A percentile compares a stretch with the other conserved stretches of the same genome.
Conservation (phyloP, 2,888 invertebrate genomes). For the Cephus runcator region DNA sequence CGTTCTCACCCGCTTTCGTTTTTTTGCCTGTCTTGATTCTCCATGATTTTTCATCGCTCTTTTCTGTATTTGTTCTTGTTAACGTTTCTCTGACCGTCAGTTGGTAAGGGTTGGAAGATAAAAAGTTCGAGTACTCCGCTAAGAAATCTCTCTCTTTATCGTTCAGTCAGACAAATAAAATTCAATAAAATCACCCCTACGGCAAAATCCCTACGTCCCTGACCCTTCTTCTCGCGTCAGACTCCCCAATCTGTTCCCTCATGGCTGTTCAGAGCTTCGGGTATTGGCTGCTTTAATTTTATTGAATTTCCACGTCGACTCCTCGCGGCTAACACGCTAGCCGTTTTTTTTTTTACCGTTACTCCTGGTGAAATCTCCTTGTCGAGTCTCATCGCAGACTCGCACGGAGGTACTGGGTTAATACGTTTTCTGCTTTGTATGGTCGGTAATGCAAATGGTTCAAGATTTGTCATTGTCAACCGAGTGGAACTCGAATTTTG, state of each 20-base stretch:
- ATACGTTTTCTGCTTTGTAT: background rate
- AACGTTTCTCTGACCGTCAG: background rate
- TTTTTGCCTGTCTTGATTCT: too few relatives aligned
- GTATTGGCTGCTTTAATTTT: background rate
- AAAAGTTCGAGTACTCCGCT: background rate
- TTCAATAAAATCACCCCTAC: slow-evolving; percentile 8
- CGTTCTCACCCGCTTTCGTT: too few relatives aligned
- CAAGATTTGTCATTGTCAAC: background rate
- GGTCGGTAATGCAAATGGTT: too few relatives aligned
- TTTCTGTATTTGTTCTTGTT: background rate
- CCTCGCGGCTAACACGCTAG: background rate
- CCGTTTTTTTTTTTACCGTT: background rate
- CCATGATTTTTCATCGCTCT: too few relatives aligned
- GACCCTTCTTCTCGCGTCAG: background rate
- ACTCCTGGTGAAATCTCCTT: background rate
- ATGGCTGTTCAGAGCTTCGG: background rate
- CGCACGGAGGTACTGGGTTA: background rate
- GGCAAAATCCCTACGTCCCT: background rate
- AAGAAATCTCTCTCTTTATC: background rate
- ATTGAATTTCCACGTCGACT: background rate
- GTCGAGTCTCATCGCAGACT: background rate
- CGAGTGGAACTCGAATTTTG: background rate
- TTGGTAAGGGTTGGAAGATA: background rate
- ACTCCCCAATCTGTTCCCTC: background rate
- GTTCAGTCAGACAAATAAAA: slow-evolving; percentile 12